A percentile compares a stretch with the other conserved stretches of the same genome.
Evolutionary conservation across 2,113 vertebrate genomes (phyloP).

Genomic region (Phainopepla nitens): DNA sequence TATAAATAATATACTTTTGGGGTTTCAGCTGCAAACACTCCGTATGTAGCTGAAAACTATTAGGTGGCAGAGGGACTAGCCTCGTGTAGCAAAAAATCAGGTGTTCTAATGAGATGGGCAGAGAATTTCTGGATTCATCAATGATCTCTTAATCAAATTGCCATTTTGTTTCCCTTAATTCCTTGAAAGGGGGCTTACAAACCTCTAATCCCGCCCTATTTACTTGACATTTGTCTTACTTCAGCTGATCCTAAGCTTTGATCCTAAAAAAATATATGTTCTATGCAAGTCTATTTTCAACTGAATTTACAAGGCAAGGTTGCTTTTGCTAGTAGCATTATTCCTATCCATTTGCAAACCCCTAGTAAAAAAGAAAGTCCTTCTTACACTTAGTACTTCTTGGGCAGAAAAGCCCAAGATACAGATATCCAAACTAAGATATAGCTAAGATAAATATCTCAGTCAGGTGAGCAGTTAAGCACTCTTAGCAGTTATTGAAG

Average conservation of each 20-base stretch:
- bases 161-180: background rate
- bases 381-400: background rate
- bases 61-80: background rate
- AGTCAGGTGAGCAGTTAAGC: background rate
- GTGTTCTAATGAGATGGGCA: background rate
- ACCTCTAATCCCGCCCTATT: background rate
- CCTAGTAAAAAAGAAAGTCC: background rate
- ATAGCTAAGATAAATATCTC: background rate
- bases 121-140: background rate
- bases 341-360: background rate
- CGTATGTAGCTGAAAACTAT: background rate
- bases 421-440: background rate
- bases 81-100: background rate
- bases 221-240: background rate
- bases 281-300: background rate
- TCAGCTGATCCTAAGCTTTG: background rate
- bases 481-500: background rate
- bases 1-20: background rate
- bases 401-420: background rate
- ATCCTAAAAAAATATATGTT: background rate
- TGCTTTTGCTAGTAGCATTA: background rate
- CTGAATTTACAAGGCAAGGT: background rate
- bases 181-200: background rate
- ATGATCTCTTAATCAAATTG: background rate
- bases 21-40: background rate